Evolutionary conservation across 1,140 invertebrate genomes (phyloP), one percentile per base, ranked within the genome.

Genomic region (Medauroidea extradentata): DNA sequence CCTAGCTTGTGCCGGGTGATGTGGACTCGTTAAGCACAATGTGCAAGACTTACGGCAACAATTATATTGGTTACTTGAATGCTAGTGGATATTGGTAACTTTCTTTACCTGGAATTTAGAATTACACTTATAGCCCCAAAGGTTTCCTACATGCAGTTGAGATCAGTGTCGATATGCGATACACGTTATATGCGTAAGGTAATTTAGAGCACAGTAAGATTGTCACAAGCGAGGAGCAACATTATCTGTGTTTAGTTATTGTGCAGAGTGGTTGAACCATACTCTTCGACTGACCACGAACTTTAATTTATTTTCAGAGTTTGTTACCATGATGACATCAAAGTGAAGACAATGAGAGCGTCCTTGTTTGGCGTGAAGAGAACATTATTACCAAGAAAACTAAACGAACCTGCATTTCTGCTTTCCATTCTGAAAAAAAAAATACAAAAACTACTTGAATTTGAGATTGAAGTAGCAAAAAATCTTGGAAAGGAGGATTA

Each of bases 241-340:
- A 4, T 5, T 21, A 4, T 8, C 21, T 19, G 50, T 21, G 50
- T 21, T 49, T 49, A 13, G 18, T 19, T 49, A 19, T 11, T 49
- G 11, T 19, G 21, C 16, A 4, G 18, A 18, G 8, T 54, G 34
- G 18, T n/a, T n/a, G 16, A 49, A 27, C 16, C 19, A 2, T 56
- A 43, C 27, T 8, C 41, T 46, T 19, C 46, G 56, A 48, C 44
- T 58, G 56, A 58, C 56, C 44, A 1, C 49, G 50, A 59, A 48
- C 49, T 59, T 57, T 73, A n/a, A 73, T 71, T 74, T 80, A 78
- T 72, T 87, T 91, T 51, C 87, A 94, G 93, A 96, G 87, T 96
- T 96, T 83, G 93, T 96, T 81, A 96, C 93, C 83, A 96, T 96
- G 93, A 96, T 96, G 93, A 96, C 93, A 85, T 95, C 93, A 85